Evolutionary conservation across 2,113 vertebrate genomes (phyloP), one percentile per base, ranked within the genome.

Genomic region (Callipepla squamata): DNA sequence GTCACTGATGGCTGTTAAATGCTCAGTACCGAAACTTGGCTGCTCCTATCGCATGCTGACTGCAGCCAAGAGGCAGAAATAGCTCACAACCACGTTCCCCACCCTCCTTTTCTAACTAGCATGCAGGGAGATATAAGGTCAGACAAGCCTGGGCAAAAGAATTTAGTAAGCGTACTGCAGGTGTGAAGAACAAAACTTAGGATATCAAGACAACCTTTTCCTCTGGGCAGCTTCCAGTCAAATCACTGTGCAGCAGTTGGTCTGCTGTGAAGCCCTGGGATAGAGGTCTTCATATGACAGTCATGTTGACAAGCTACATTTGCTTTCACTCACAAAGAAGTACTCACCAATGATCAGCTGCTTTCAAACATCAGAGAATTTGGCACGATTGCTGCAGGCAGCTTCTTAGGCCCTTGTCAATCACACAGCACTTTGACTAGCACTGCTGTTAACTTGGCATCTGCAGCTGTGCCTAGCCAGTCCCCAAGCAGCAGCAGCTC

Each of bases 331-430:
- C 69, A 68, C 70, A 53, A 70, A 34, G 36, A 89, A 84, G 28
- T 75, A 87, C 18, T 77, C 80, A 51, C 32, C 40, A 84, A 22
- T 12, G 42, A 9, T n/a, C 84, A 92, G 87, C 89, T 87, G 85
- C 85, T 76, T 59, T 72, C 73, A 76, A 82, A 82, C 36, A 40
- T 85, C 58, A 50, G 36, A 69, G 75, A 82, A 76, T 3, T 89
- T 65, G 34, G 28, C 0, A 0, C 16, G 26, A 30, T 9, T 47
- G n/a, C 38, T 48, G 30, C 11, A 72, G 48, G 30, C 67, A 89
- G 22, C 32, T 76, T 87, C 90, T 84, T 40, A 87, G 20, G 65
- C 57, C 44, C 14, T 3, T 34, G 30, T 83, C 26, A 78, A 1
- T 75, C 26, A 12, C 44, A 13, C 13, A 61, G 58, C 36, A 87